Evolutionary conservation across 2,797 vertebrate genomes (phyloP), one percentile per base, ranked within the genome.

Genomic region (Pogonophryne albipinna): DNA sequence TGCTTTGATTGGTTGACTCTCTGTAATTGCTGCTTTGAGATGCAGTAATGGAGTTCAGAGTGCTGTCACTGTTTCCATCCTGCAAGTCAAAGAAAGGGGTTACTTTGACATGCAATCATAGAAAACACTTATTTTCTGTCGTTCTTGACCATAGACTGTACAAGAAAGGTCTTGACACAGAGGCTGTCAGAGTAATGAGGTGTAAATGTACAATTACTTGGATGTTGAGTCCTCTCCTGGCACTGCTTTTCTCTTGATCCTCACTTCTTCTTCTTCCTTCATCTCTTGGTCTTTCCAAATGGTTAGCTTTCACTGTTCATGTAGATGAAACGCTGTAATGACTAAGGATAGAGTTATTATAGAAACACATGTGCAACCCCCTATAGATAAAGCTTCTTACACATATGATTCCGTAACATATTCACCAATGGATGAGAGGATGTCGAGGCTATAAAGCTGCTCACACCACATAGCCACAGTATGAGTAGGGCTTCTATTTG

Each of bases 341-440:
- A 53, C 31, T 70, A 51, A 66, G 14, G 49, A 13, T 9, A 27
- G 34, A 69, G 27, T 5, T 27, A 38, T 9, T 7, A 38, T 6
- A 38, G 15, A 16, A 45, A 52, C 41, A 23, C 19, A 66, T 60
- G 49, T 31, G 16, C 47, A 53, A 50, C 6, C 59, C 31, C 41
- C 45, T 27, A 70, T 10, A 69, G 41, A 71, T 44, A 58, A 4
- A 47, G 44, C 47, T 53, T 51, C 71, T 34, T 50, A 34, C 62
- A 45, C 51, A 47, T n/a, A 23, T 34, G 56, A 47, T 70, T 74
- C 63, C 60, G 34, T 68, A 78, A 76, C 16, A 5, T 20, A 66
- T 82, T 66, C 72, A 61, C 67, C 77, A 75, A 64, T 77, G 65
- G 69, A 64, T 55, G 60, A 75, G 61, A 76, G 66, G 45, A 52